These are phyloP conservation scores for Xanthia togata DNA, from an alignment of 2,888 invertebrate genomes.

Conservation along the genomic window DNA sequence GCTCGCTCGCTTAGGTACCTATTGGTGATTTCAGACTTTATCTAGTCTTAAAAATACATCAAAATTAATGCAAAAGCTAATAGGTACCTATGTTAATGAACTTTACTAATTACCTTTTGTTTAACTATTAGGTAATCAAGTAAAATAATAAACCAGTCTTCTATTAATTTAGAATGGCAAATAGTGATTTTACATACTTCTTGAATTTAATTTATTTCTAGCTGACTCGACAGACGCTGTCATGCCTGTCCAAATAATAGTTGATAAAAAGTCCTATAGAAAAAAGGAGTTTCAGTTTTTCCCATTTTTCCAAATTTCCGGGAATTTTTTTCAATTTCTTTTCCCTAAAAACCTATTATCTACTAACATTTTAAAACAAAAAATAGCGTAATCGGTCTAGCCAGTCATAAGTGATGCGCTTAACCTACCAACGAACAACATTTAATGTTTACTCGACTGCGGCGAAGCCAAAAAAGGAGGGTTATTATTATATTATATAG, in stretches of 20 bases:
- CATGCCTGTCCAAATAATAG: background rate
- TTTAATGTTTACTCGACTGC: background rate
- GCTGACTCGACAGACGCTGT: background rate
- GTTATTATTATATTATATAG: background rate
- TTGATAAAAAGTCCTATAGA: background rate
- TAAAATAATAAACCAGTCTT: slow-evolving; percentile 24
- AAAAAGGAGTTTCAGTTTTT: background rate
- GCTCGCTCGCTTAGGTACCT: background rate
- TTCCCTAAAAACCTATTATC: background rate
- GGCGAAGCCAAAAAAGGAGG: no score
- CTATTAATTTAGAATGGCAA: slow-evolving; percentile 5
- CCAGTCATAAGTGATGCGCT: no score
- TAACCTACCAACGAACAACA: background rate
- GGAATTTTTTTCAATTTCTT: no score
- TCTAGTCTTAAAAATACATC: slow-evolving; percentile 6
- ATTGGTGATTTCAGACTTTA: slow-evolving; percentile 1
- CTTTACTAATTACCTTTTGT: slow-evolving; percentile 10
- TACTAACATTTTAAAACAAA: background rate
- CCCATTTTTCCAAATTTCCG: background rate
- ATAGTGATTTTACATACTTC: background rate
- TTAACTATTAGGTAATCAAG: slow-evolving; percentile 13
- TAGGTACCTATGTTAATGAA: slow-evolving; percentile 20
- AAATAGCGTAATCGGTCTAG: background rate
- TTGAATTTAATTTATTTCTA: background rate
- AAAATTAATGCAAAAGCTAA: slow-evolving; percentile 11